A percentile compares a stretch with the other conserved stretches of the same genome.
These are phyloP conservation scores for Cheilosia soror DNA, from an alignment of 2,888 invertebrate genomes.

Conservation along the genomic window DNA sequence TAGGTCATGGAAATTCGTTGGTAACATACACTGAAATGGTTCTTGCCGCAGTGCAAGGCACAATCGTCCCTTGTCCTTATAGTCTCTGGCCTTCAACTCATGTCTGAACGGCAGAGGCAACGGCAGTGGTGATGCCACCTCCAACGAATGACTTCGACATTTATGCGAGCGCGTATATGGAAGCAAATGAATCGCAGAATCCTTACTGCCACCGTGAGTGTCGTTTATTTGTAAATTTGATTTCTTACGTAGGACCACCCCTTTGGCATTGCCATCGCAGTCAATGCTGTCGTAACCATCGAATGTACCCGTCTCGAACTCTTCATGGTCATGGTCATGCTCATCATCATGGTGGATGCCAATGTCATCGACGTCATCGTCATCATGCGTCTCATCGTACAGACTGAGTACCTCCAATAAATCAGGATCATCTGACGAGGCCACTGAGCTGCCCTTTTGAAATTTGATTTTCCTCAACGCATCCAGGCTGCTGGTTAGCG, in stretches of 20 bases:
- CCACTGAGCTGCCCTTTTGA: conserved; percentile 82
- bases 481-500: conserved; percentile 81
- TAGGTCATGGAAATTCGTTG: conserved; percentile 82
- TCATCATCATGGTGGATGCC: conserved; percentile 78
- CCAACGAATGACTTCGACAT: conserved; percentile 82
- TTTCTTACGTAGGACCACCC: conserved; percentile 82
- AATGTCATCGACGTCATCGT: conserved; percentile 77
- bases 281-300: conserved; percentile 81
- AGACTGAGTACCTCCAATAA: conserved; percentile 83
- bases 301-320: conserved; percentile 79
- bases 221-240: conserved; percentile 74
- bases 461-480: conserved; percentile 82
- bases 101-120: conserved; percentile 74
- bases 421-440: conserved; percentile 83
- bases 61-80: conserved; percentile 80
- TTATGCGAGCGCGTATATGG: conserved; percentile 78
- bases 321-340: conserved; percentile 81
- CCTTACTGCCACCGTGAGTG: conserved; percentile 76
- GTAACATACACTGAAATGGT: conserved; percentile 82
- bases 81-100: conserved; percentile 59
- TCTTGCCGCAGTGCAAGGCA: conserved; percentile 82
- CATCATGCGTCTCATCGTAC: conserved; percentile 80
- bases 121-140: conserved; percentile 78
- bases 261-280: conserved; percentile 78
- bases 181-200: conserved; percentile 80